Percentiles rank a stretch among this genome's conserved stretches.
Evolutionary conservation across 2,888 invertebrate species (phyloP).

Genomic region (Ptychoptera albimana): DNA sequence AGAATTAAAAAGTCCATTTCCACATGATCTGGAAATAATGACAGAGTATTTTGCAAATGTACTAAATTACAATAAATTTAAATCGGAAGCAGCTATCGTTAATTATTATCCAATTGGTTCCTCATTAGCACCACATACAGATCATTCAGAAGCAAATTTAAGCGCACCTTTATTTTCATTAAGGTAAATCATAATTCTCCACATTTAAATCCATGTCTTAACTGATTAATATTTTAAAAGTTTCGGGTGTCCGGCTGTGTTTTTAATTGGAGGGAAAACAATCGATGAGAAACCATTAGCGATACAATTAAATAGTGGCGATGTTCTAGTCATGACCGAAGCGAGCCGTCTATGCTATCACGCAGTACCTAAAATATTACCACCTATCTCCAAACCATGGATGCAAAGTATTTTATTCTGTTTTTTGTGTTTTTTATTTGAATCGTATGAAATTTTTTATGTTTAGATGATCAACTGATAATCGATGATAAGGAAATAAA

Average conservation of each 20-base stretch:
- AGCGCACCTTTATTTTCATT: slow-evolving; percentile 82
- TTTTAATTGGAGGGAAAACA: slow-evolving; percentile 71
- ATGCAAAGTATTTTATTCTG: slow-evolving; percentile 13
- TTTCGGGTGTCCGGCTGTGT: slow-evolving; percentile 90
- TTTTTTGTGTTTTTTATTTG: neutral
- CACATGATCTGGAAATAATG: slow-evolving; percentile 50
- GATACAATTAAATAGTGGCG: slow-evolving; percentile 72
- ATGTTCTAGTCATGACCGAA: slow-evolving; percentile 80
- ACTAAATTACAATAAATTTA: slow-evolving; percentile 43
- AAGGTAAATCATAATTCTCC: slow-evolving; percentile 40
- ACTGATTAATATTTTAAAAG: slow-evolving; percentile 32
- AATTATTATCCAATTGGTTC: slow-evolving; percentile 93
- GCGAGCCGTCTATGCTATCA: slow-evolving; percentile 77
- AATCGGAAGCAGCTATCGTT: slow-evolving; percentile 85
- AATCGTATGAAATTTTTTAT: slow-evolving; percentile 17
- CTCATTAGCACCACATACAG: slow-evolving; percentile 84
- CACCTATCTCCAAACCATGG: slow-evolving; percentile 35
- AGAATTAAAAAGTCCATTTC: slow-evolving; percentile 48
- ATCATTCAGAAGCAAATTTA: slow-evolving; percentile 78
- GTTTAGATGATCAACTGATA: slow-evolving; percentile 16
- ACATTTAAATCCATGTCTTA: neutral
- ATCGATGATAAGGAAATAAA: slow-evolving; percentile 13
- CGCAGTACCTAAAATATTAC: slow-evolving; percentile 77
- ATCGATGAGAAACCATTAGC: slow-evolving; percentile 50
- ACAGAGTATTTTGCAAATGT: slow-evolving; percentile 43